A percentile compares a stretch with the other conserved stretches of the same genome.
phyloP scores from a whole-genome alignment of 1,140 invertebrate genomes.

The Caenorhabditis remanei region DNA sequence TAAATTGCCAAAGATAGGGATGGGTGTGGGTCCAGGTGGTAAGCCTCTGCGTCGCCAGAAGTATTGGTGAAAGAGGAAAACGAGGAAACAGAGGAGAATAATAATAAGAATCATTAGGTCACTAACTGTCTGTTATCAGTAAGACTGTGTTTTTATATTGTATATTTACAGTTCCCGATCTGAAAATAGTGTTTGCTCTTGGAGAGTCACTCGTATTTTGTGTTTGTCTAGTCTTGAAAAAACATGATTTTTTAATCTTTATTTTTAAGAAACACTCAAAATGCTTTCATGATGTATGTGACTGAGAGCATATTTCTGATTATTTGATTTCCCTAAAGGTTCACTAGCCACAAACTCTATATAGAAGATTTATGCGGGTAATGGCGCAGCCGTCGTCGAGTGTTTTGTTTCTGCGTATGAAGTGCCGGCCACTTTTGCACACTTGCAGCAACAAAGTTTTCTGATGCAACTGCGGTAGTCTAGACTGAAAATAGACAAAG shows the following conservation, averaged over 20 bases:
- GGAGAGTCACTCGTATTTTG: slow-evolving; percentile 32
- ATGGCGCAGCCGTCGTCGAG: not conserved
- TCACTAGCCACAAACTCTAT: not conserved
- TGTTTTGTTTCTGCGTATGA: not conserved
- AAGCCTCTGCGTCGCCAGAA: slow-evolving; percentile 58
- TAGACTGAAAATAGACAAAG: not conserved
- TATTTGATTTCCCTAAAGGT: not conserved
- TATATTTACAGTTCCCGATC: not conserved
- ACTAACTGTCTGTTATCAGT: slow-evolving; percentile 18
- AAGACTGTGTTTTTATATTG: slow-evolving; percentile 14
- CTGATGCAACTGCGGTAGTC: slow-evolving; percentile 39
- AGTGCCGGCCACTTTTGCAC: not conserved
- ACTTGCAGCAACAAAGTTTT: not conserved
- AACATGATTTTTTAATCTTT: not conserved
- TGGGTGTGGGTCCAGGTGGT: slow-evolving; percentile 58
- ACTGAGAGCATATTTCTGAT: not conserved
- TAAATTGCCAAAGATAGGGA: slow-evolving; percentile 60
- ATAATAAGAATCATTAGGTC: slow-evolving; percentile 10
- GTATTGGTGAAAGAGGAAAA: slow-evolving; percentile 45
- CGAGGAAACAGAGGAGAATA: not conserved
- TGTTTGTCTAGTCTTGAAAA: not conserved
- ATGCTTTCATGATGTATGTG: slow-evolving; percentile 11
- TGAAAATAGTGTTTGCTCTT: not conserved
- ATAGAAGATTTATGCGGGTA: not conserved
- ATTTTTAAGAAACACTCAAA: not conserved